Percentiles rank a stretch among this genome's conserved stretches.
These are phyloP conservation scores for Conger conger DNA, from an alignment of 2,113 vertebrate species.

Conservation along the genomic window DNA sequence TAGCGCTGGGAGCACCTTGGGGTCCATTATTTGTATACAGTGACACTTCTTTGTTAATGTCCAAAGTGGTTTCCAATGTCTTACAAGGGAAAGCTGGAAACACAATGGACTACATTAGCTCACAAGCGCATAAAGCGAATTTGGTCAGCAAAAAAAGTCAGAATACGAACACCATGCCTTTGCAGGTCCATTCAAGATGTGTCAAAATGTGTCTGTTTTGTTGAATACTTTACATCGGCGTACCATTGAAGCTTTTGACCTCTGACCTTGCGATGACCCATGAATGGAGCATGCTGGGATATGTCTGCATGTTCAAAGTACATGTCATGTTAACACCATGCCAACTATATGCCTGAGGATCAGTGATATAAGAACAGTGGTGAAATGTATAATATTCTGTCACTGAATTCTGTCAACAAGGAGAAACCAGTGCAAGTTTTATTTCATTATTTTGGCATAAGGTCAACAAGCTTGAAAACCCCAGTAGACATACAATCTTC, in stretches of 20 bases:
- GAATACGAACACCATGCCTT: background rate
- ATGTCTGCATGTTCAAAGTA: conserved; percentile 61
- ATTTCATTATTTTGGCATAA: background rate
- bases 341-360: conserved; percentile 32
- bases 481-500: background rate
- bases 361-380: conserved; percentile 31
- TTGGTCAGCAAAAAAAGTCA: background rate
- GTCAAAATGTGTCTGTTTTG: conserved; percentile 19
- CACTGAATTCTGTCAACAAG: conserved; percentile 28
- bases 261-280: conserved; percentile 29
- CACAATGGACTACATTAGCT: background rate
- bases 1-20: background rate
- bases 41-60: background rate
- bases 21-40: background rate
- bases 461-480: conserved; percentile 9
- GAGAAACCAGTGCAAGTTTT: conserved; percentile 19
- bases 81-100: background rate
- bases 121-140: background rate
- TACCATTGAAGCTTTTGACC: conserved; percentile 42
- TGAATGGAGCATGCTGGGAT: conserved; percentile 62
- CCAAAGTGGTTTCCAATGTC: background rate
- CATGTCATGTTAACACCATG: conserved; percentile 17
- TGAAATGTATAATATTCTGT: conserved; percentile 29
- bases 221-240: conserved; percentile 7
- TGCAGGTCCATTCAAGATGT: conserved; percentile 9